Base-by-base conservation (phyloP, 2,888 invertebrate genomes). In the Sisyra nigra region DNA sequence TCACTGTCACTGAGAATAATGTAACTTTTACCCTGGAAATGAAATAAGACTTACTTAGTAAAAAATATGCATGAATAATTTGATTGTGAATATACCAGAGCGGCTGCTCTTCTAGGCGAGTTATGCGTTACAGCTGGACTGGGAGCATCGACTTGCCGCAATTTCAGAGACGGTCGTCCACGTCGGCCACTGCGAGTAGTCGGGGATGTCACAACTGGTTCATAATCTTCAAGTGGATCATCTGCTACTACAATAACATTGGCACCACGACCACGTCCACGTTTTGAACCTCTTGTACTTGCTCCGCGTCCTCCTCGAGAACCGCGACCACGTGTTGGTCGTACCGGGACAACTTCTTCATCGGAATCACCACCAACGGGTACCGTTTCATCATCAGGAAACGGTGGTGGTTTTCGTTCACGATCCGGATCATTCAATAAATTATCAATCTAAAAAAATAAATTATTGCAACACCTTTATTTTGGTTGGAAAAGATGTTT, bases 281-380 rank as follows among this genome's bases (percentile, higher is more conserved):
- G n/a, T 18, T 9, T 2, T 58, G 49, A 50, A 54, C 48, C 54
- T 57, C 19, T 49, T 52, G 41, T 50, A 57, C 50, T 54, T 47
- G 19, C 18, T 24, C 24, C 24, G 14, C 36, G 36, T 5, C 36
- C 19, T 3, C 40, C 41, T 29, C 43, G 44, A 48, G 46, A 46
- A 32, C 47, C 52, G 19, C 47, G 56, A 57, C 50, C 54, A 55
- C 42, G 45, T 17, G 45, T 59, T 41, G 51, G 57, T 44, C 48
- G 37, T 9, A 45, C 30, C 33, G 45, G 38, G n/a, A n/a, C n/a
- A 36, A 40, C 11, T 17, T 37, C 37, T 37, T 37, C 37, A 11
- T 37, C 37, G 11, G 15, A 15, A 32, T 44, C 40, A 31, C 40
- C 34, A 34, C 35, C 38, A 24, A 36, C 40, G 24, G 35, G 14